Evolutionary conservation across 2,113 vertebrate genomes (phyloP).

Genomic region (Philantomba maxwellii): DNA sequence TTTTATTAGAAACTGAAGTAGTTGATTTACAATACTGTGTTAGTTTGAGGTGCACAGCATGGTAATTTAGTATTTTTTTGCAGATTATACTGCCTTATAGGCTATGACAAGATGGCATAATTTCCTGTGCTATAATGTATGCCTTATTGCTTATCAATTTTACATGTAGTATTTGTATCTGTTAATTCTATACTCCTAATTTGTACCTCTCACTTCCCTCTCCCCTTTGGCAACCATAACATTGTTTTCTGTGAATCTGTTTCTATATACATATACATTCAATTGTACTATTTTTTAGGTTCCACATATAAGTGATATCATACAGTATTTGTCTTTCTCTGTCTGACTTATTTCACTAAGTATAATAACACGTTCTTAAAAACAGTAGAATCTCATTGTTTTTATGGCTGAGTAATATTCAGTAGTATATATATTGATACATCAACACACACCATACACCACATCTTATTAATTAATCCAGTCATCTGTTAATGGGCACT

Average conservation of each 20-base stretch:
- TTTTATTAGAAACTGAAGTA: neutral
- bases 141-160: neutral
- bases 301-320: neutral
- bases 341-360: neutral
- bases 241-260: neutral
- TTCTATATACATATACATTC: neutral
- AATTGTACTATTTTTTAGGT: neutral
- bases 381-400: neutral
- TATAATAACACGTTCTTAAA: neutral
- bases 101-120: neutral
- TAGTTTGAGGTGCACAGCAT: neutral
- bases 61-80: neutral
- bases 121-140: neutral
- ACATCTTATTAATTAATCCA: neutral
- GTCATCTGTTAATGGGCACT: neutral
- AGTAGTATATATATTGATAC: neutral
- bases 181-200: neutral
- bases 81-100: neutral
- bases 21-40: neutral
- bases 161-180: neutral
- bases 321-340: neutral
- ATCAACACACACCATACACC: neutral
- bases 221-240: neutral
- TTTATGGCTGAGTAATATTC: neutral
- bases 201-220: neutral